Conservation (phyloP, 2,888 invertebrate genomes). For the Eurytoma californica region DNA sequence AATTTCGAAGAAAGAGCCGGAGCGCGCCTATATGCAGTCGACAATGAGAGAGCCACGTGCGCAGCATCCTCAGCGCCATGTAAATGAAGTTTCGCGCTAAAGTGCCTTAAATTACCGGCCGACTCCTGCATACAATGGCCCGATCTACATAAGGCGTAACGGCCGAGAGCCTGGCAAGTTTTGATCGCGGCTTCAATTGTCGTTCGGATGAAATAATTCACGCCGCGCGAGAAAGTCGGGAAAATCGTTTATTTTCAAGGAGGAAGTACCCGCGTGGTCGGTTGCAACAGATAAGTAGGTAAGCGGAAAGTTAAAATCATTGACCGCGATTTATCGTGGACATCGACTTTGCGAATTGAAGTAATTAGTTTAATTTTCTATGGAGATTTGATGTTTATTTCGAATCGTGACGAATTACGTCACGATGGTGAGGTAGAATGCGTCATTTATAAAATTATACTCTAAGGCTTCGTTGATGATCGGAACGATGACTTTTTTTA, state of each 20-base stretch:
- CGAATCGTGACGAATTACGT: too few relatives aligned
- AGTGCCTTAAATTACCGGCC: conserved; percentile 49
- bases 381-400: too few relatives aligned
- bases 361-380: too few relatives aligned
- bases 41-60: conserved; percentile 7
- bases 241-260: conserved; percentile 1
- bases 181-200: conserved; percentile 41
- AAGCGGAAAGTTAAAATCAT: too few relatives aligned
- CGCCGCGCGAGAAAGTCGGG: conserved; percentile 14
- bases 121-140: conserved; percentile 36
- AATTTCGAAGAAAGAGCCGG: conserved; percentile 17
- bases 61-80: conserved; percentile 44
- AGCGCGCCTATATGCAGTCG: conserved; percentile 7
- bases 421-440: too few relatives aligned
- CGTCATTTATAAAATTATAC: neutral
- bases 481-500: conserved; percentile 34
- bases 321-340: too few relatives aligned
- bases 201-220: conserved; percentile 3
- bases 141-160: conserved; percentile 46
- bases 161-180: neutral
- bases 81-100: conserved; percentile 55
- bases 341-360: too few relatives aligned
- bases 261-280: too few relatives aligned
- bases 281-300: too few relatives aligned
- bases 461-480: conserved; percentile 17